These are phyloP conservation scores for Ornithoptera alexandrae DNA, from an alignment of 2,888 invertebrate species.

Conservation along the genomic window DNA sequence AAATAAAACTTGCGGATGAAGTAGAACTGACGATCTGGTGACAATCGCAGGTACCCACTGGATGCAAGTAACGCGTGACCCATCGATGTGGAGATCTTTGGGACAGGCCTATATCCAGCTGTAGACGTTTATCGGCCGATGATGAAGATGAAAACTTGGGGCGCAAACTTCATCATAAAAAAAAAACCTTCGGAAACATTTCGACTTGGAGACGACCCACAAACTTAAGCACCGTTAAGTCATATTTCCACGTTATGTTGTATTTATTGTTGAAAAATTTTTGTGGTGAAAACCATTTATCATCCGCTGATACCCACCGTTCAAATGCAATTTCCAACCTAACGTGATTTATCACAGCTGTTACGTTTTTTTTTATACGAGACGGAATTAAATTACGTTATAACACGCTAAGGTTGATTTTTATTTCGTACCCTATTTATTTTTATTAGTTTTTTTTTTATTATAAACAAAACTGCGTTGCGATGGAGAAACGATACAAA, in stretches of 20 bases:
- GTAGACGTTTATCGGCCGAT: too few species aligned
- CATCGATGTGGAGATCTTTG: too few species aligned
- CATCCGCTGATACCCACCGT: constrained; percentile 9
- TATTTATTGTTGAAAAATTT: constrained; percentile 10
- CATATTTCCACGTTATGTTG: not conserved
- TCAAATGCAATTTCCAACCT: constrained; percentile 20
- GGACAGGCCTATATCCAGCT: too few species aligned
- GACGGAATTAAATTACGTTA: constrained; percentile 3
- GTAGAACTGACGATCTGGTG: too few species aligned
- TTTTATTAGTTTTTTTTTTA: not conserved
- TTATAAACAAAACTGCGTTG: too few species aligned
- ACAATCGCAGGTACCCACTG: too few species aligned
- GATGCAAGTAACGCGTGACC: too few species aligned
- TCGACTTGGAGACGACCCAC: not conserved
- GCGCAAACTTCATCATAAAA: too few species aligned
- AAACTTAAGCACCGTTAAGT: not conserved
- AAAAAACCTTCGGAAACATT: not conserved
- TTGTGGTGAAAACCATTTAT: constrained; percentile 6
- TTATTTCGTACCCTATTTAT: not conserved
- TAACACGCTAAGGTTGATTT: constrained; percentile 9
- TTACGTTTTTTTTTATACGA: constrained; percentile 2
- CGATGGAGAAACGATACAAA: too few species aligned
- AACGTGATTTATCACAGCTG: constrained; percentile 20
- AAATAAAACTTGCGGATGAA: too few species aligned
- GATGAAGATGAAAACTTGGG: too few species aligned